Conservation (phyloP, 2,113 vertebrate genomes). For the Sinocyclocheilus anshuiensis region DNA sequence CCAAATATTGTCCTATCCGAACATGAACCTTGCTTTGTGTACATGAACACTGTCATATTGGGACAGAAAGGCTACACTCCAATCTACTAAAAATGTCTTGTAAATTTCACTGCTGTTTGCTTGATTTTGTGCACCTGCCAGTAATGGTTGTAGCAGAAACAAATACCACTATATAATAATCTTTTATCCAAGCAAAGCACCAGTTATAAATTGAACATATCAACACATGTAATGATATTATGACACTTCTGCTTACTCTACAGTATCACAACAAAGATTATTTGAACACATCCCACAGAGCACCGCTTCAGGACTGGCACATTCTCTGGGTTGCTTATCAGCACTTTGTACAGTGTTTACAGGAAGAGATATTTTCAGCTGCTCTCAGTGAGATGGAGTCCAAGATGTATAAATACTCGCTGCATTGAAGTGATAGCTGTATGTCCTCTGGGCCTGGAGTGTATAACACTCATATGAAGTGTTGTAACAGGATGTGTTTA, state of each 20-base stretch:
- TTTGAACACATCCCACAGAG: neutral
- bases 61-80: neutral
- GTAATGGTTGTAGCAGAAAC: neutral
- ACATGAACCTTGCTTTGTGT: too few species aligned
- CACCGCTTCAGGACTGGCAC: neutral
- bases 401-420: conserved; percentile 27
- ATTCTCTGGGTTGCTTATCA: conserved; percentile 25
- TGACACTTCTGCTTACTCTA: neutral
- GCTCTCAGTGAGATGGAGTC: conserved; percentile 2
- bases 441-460: conserved; percentile 7
- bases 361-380: conserved; percentile 33
- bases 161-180: neutral
- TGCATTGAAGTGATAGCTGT: conserved; percentile 20
- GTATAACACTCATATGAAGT: conserved; percentile 20
- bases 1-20: too few species aligned
- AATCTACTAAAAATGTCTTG: neutral
- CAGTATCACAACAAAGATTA: neutral
- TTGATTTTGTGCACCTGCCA: neutral
- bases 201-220: neutral
- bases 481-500: conserved; percentile 17
- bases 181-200: neutral
- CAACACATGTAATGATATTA: neutral
- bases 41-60: too few species aligned
- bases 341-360: conserved; percentile 18
- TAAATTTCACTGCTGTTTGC: neutral